A percentile compares a stretch with the other conserved stretches of the same genome.
Conservation (phyloP, 2,797 vertebrate species). For the Myoxocephalus aenaeus region DNA sequence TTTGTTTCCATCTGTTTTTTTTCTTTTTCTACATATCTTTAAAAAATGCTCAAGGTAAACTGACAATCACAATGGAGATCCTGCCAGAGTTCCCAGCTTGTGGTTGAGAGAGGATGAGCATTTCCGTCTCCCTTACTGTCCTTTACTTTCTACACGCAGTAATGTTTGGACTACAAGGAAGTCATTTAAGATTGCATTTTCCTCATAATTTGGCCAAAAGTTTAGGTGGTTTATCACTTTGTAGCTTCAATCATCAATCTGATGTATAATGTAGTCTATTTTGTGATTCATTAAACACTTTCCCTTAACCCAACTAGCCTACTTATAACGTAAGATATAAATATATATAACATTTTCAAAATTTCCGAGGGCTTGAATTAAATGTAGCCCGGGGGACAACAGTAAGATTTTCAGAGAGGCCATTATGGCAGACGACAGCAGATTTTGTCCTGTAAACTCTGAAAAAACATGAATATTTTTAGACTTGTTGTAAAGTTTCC, state of each 20-base stretch:
- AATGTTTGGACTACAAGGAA: not conserved
- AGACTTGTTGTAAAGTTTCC: constrained; percentile 5
- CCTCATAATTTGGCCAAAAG: constrained; percentile 3
- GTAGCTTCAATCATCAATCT: constrained; percentile 1
- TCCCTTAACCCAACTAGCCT: not conserved
- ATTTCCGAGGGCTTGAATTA: not conserved
- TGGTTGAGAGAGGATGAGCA: constrained; percentile 15
- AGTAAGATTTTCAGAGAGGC: not conserved
- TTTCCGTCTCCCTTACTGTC: not conserved
- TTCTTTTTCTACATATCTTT: constrained; percentile 16
- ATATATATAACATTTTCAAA: not conserved
- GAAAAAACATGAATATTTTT: constrained; percentile 5
- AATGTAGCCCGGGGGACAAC: not conserved
- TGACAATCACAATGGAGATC: constrained; percentile 1
- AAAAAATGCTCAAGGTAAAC: constrained; percentile 26
- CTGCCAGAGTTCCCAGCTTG: constrained; percentile 62
- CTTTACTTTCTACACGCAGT: not conserved
- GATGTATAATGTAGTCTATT: not conserved
- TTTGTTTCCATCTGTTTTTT: not conserved
- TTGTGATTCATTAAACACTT: constrained; percentile 5
- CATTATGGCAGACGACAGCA: not conserved
- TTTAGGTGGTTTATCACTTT: not conserved
- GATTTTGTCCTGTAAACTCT: not conserved
- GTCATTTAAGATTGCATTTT: not conserved
- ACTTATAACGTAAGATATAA: not conserved